Conservation (phyloP, 1,140 invertebrate species). For the Drosophila auraria region DNA sequence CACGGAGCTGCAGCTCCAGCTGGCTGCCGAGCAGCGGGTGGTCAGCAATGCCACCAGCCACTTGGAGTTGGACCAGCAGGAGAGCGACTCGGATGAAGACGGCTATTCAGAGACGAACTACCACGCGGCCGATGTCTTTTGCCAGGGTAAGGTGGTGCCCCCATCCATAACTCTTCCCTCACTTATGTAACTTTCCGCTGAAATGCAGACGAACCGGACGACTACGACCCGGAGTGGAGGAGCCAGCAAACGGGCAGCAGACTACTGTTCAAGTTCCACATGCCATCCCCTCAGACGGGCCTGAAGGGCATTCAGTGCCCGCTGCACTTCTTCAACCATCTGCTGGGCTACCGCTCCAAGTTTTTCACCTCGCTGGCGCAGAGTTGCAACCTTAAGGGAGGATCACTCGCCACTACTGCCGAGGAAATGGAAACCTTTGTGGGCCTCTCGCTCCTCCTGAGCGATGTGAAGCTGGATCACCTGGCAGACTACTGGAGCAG, state of each 20-base stretch:
- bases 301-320: slow-evolving; percentile 46
- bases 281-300: slow-evolving; percentile 35
- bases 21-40: slow-evolving; percentile 35
- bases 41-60: neutral
- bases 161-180: neutral
- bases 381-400: slow-evolving; percentile 31
- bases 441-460: slow-evolving; percentile 53
- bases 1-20: slow-evolving; percentile 62
- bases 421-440: slow-evolving; percentile 73
- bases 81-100: slow-evolving; percentile 74
- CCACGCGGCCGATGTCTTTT: slow-evolving; percentile 50
- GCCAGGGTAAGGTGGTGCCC: slow-evolving; percentile 52
- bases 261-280: slow-evolving; percentile 56
- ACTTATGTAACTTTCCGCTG: slow-evolving; percentile 8
- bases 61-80: slow-evolving; percentile 49
- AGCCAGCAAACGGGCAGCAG: slow-evolving; percentile 41
- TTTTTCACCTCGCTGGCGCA: slow-evolving; percentile 55
- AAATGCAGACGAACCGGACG: slow-evolving; percentile 52
- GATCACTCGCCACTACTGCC: slow-evolving; percentile 5
- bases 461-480: slow-evolving; percentile 52
- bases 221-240: slow-evolving; percentile 66
- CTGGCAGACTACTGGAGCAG: slow-evolving; percentile 62
- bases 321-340: slow-evolving; percentile 57
- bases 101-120: slow-evolving; percentile 69
- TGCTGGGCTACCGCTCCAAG: slow-evolving; percentile 55